Conservation (phyloP, 1,140 invertebrate genomes). For the Drosophila seguyi region DNA sequence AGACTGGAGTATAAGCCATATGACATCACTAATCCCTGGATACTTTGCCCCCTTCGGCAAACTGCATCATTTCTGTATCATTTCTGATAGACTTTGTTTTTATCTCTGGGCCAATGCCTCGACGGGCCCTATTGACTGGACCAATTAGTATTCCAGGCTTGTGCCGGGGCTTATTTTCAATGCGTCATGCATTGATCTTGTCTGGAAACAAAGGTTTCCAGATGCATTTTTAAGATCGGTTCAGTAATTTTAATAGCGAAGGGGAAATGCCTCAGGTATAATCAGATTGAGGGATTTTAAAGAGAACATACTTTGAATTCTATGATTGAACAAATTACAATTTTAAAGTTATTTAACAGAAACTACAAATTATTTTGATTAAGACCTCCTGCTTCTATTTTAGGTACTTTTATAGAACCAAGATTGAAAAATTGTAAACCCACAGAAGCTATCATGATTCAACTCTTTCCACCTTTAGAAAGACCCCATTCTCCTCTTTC, state of each 20-base stretch:
- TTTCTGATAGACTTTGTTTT: conserved; percentile 1
- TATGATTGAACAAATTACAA: neutral
- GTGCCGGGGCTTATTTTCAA: conserved; percentile 28
- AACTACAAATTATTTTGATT: neutral
- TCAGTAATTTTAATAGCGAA: conserved; percentile 38
- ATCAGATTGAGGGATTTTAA: conserved; percentile 16
- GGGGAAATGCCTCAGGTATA: neutral
- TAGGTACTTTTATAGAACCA: neutral
- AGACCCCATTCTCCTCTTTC: neutral
- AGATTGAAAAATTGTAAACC: neutral
- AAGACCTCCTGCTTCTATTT: neutral
- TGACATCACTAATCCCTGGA: conserved; percentile 34
- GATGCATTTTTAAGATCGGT: conserved; percentile 31
- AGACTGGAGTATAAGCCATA: conserved; percentile 28
- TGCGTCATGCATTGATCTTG: conserved; percentile 50
- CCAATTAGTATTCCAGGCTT: conserved; percentile 66
- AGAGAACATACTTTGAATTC: neutral
- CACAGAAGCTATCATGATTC: neutral
- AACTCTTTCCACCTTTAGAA: neutral
- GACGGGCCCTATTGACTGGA: conserved; percentile 56
- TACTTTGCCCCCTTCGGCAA: conserved; percentile 8
- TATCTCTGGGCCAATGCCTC: conserved; percentile 35
- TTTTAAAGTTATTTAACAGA: neutral
- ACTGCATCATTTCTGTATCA: conserved; percentile 8
- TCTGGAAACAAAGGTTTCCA: conserved; percentile 23